phyloP scores from a whole-genome alignment of 2,113 vertebrate genomes.

The Malaclemys terrapin region DNA sequence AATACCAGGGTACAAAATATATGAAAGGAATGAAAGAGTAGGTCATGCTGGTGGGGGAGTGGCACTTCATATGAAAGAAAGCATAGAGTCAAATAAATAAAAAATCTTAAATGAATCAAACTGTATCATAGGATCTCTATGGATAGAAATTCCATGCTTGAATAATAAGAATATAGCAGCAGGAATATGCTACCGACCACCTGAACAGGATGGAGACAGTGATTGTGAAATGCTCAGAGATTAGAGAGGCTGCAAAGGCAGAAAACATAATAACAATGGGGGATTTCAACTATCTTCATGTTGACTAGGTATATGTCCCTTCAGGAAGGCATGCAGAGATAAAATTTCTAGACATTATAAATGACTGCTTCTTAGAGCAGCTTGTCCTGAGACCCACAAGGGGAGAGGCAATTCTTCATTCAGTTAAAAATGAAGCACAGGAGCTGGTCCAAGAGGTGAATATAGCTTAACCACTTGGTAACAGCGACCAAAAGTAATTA shows the following conservation, averaged over 20 bases:
- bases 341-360: no score
- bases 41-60: not conserved
- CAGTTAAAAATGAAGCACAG: not conserved
- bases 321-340: not conserved
- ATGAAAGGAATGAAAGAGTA: not conserved
- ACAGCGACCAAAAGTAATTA: not conserved
- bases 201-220: not conserved
- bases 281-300: not conserved
- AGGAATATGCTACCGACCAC: not conserved
- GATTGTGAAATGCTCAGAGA: not conserved
- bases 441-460: not conserved
- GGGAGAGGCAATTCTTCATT: not conserved
- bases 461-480: not conserved
- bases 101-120: not conserved
- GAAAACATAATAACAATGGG: not conserved
- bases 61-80: not conserved
- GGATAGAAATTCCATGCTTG: not conserved
- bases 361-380: not conserved
- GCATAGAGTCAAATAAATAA: not conserved
- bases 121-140: not conserved
- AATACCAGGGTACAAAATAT: not conserved
- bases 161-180: not conserved
- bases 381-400: not conserved
- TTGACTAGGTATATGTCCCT: not conserved
- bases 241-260: not conserved